phyloP scores from a whole-genome alignment of 2,797 vertebrate genomes.

The Lophotriccus pileatus region DNA sequence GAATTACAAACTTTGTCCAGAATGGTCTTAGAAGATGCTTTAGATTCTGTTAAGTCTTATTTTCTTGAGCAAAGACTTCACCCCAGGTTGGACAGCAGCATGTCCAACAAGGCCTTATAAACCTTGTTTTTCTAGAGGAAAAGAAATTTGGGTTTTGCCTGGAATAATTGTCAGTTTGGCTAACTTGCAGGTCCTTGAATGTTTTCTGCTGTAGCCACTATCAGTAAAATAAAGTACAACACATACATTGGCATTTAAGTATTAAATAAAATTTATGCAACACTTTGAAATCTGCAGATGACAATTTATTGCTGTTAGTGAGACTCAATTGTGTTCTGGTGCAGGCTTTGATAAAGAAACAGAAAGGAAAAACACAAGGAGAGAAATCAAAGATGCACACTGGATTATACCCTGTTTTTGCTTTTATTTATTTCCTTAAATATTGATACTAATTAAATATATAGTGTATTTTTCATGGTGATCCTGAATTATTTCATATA shows the following conservation, averaged over 20 bases:
- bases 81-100: background rate
- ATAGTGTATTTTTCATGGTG: background rate
- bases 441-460: background rate
- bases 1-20: background rate
- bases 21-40: background rate
- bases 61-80: background rate
- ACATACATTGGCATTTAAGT: background rate
- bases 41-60: background rate
- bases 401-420: background rate
- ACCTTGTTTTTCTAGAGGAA: background rate
- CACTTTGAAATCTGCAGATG: background rate
- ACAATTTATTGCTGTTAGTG: background rate
- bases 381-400: background rate
- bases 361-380: background rate
- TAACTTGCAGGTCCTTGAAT: background rate
- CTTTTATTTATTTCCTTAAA: background rate
- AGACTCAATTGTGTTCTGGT: background rate
- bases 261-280: background rate
- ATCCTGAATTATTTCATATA: background rate
- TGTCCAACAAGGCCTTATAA: background rate
- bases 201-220: background rate
- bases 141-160: background rate
- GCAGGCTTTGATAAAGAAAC: background rate
- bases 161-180: background rate
- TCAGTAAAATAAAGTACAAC: background rate